Conservation (phyloP, 2,113 vertebrate genomes). For the Ictidomys tridecemlineatus region DNA sequence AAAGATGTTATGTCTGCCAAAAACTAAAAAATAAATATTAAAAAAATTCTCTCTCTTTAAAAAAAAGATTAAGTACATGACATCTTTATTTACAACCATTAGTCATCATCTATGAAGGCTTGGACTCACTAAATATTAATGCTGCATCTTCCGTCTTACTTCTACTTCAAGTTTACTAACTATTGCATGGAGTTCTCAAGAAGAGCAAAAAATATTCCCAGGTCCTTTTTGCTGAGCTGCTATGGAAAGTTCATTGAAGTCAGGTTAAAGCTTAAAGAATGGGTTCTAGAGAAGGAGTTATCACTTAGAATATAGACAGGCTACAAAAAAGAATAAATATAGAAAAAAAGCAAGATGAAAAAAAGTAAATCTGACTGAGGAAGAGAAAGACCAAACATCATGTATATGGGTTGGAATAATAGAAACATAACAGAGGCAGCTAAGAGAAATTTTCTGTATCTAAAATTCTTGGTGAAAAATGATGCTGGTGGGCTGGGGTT, state of each 20-base stretch:
- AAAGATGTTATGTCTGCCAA: too few relatives aligned
- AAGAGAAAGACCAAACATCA: not conserved
- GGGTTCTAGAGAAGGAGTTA: not conserved
- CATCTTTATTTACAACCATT: constrained; percentile 29
- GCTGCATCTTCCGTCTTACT: not conserved
- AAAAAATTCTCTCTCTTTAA: too few relatives aligned
- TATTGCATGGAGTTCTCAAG: not conserved
- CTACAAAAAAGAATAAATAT: not conserved
- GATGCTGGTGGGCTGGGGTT: not conserved
- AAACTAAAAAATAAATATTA: too few relatives aligned
- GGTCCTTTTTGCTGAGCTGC: not conserved
- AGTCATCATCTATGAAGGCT: not conserved
- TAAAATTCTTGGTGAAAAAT: not conserved
- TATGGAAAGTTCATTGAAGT: not conserved
- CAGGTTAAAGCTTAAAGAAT: constrained; percentile 34
- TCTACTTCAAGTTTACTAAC: constrained; percentile 1
- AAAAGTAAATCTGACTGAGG: not conserved
- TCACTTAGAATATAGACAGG: not conserved
- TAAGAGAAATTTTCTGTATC: not conserved
- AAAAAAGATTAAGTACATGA: too few relatives aligned
- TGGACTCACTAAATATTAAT: constrained; percentile 12
- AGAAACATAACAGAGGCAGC: not conserved
- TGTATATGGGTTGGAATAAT: not conserved
- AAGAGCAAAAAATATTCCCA: not conserved
- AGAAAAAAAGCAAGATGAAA: not conserved